Evolutionary conservation across 2,888 invertebrate genomes (phyloP).

Genomic region (Drosophila pseudotalamancana): DNA sequence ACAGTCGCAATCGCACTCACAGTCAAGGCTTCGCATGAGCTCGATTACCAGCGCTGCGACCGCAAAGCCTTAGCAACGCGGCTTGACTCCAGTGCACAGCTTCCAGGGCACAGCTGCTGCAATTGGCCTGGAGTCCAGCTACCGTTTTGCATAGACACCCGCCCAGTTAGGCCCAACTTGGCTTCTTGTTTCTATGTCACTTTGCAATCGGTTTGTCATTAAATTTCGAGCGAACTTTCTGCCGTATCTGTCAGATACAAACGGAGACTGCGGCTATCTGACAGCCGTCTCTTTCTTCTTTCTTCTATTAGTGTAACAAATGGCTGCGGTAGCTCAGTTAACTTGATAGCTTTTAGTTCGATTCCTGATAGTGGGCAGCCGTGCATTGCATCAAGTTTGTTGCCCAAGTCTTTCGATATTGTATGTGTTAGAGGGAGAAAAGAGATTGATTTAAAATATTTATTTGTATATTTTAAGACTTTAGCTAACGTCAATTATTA

Average conservation of each 20-base stretch:
- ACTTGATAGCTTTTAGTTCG: conserved; percentile 1
- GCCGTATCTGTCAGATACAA: conserved; percentile 35
- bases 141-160: conserved; percentile 22
- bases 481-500: neutral
- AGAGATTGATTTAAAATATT: neutral
- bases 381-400: conserved; percentile 8
- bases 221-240: conserved; percentile 21
- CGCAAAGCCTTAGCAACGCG: conserved; percentile 39
- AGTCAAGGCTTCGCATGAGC: conserved; percentile 20
- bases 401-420: conserved; percentile 17
- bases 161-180: neutral
- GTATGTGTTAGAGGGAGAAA: neutral
- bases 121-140: conserved; percentile 1
- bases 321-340: conserved; percentile 12
- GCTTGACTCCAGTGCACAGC: neutral
- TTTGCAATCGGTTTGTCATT: conserved; percentile 58
- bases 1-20: conserved; percentile 1
- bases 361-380: neutral
- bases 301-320: conserved; percentile 29
- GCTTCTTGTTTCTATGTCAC: conserved; percentile 43
- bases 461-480: neutral
- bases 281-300: neutral
- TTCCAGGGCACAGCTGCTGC: conserved; percentile 3
- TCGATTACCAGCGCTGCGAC: conserved; percentile 31
- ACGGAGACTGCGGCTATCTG: conserved; percentile 6